Evolutionary conservation across 2,888 invertebrate species (phyloP).

Genomic region (Panorpa germanica): DNA sequence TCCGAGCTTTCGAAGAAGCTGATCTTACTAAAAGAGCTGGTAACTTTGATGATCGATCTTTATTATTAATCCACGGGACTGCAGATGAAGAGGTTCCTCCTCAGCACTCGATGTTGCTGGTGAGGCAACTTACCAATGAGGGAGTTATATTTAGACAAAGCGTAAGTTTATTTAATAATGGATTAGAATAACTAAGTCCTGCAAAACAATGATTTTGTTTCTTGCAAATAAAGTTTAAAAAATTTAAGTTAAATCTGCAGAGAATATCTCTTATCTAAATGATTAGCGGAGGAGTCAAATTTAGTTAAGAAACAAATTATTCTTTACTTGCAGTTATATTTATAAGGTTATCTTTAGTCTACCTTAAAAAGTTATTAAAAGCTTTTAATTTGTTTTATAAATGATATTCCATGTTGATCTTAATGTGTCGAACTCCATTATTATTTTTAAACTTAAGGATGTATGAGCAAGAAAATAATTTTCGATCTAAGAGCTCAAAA

Average conservation of each 20-base stretch:
- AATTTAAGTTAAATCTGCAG: not conserved
- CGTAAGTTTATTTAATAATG: slow-evolving; percentile 28
- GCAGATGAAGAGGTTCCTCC: slow-evolving; percentile 75
- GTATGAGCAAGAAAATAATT: too few species aligned
- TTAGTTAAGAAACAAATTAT: too few species aligned
- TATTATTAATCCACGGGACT: slow-evolving; percentile 61
- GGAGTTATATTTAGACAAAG: slow-evolving; percentile 70
- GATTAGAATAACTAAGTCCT: slow-evolving; percentile 4
- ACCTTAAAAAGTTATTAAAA: too few species aligned
- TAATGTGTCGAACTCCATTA: too few species aligned
- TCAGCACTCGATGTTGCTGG: slow-evolving; percentile 70
- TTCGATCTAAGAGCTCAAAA: too few species aligned
- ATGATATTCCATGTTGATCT: too few species aligned
- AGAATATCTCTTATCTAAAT: too few species aligned
- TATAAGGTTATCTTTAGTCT: too few species aligned
- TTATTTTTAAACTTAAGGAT: too few species aligned
- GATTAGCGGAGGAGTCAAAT: too few species aligned
- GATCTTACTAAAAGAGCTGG: slow-evolving; percentile 64
- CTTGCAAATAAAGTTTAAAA: not conserved
- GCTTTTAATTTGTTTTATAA: too few species aligned
- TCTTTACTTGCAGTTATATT: too few species aligned
- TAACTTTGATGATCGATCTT: slow-evolving; percentile 46
- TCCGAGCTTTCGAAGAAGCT: slow-evolving; percentile 49
- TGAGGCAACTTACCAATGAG: slow-evolving; percentile 62
- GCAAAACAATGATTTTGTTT: not conserved